Evolutionary conservation across 2,888 invertebrate species (phyloP).

Genomic region (Acanthosepion lycidas): DNA sequence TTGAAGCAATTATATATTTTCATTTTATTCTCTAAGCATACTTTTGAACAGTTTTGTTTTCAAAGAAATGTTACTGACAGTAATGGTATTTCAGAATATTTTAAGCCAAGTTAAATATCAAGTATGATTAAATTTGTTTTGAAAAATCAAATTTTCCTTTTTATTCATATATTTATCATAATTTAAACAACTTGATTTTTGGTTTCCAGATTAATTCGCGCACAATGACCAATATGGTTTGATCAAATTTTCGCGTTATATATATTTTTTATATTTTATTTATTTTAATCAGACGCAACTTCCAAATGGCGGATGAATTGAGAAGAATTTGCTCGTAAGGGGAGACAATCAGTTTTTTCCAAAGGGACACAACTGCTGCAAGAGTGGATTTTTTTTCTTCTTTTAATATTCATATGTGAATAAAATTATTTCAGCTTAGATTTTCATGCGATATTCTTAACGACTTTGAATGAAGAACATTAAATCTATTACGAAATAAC

Average conservation of each 20-base stretch:
- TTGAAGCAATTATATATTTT: too few species aligned
- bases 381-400: neutral
- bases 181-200: neutral
- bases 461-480: neutral
- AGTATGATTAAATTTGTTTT: neutral
- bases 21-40: too few species aligned
- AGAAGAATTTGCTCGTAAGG: conserved; percentile 33
- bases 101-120: neutral
- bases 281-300: neutral
- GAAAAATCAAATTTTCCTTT: neutral
- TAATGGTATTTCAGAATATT: neutral
- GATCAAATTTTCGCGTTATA: neutral
- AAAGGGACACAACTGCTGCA: neutral
- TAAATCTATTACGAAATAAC: neutral
- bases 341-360: neutral
- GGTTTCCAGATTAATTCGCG: neutral
- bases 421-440: neutral
- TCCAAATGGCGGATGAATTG: neutral
- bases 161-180: neutral
- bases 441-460: too few species aligned
- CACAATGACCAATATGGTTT: neutral
- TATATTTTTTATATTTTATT: too few species aligned
- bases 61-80: too few species aligned
- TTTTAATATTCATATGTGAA: neutral
- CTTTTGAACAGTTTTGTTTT: too few species aligned